Evolutionary conservation across 2,113 vertebrate species (phyloP), one percentile per base, ranked within the genome.

Genomic region (Notothenia rossii): DNA sequence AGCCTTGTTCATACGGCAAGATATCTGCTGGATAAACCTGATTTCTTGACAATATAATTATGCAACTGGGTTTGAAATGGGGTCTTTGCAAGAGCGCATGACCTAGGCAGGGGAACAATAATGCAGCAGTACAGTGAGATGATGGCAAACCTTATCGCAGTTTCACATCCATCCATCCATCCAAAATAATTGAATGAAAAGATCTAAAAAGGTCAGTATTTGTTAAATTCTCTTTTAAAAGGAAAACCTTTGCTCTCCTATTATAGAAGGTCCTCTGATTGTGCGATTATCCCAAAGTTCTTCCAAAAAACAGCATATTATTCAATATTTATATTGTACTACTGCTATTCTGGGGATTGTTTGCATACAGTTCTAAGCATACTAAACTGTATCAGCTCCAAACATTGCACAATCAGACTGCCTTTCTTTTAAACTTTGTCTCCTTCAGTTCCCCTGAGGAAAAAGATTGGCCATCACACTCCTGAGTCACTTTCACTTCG

Each of bases 401-500:
- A 77, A 58, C 29, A 10, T 45, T 11, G 46, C 63, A 36, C 0
- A 55, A 74, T 77, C 48, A 72, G 3, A 58, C 74, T 88, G 40
- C 48, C 74, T 77, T 72, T 71, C 25, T 62, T 50, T 60, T 74
- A 82, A 64, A 72, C 64, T 12, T 22, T 14, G 12, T 25, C 67
- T 61, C 70, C 63, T 73, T 18, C 18, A 10, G 20, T 71, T 82
- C 82, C 65, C 64, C 40, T 18, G 63, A 75, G 75, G 58, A 22
- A 51, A 3, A 13, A 70, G 29, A 67, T 48, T 76, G 79, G 79
- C 73, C 84, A 49, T 33, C 36, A 15, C 10, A 5, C 59, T 54
- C 60, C 55, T 61, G 85, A 82, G 43, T 86, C 77, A 64, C 63
- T 75, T 85, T 53, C 49, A 75, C 46, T 18, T 46, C 6, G 0